A percentile compares a stretch with the other conserved stretches of the same genome.
These are phyloP conservation scores for Coilia nasus DNA, from an alignment of 2,797 vertebrate species.

Conservation along the genomic window DNA sequence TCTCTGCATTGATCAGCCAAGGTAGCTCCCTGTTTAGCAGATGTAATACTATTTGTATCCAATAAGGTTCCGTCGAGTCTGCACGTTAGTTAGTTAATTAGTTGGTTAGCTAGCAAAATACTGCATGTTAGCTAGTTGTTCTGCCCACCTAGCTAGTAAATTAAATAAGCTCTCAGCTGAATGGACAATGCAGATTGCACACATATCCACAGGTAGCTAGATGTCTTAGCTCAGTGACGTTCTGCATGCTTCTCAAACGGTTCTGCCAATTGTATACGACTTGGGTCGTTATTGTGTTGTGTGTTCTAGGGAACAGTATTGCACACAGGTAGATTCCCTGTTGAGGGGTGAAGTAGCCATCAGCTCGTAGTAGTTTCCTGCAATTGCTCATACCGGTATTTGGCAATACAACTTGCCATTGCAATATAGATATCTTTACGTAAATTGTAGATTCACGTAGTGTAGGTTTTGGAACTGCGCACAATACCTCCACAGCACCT, in stretches of 20 bases:
- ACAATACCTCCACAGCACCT: slow-evolving; percentile 47
- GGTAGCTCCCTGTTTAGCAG: not conserved
- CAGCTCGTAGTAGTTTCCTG: not conserved
- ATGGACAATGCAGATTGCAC: not conserved
- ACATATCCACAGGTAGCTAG: slow-evolving; percentile 47
- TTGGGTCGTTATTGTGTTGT: slow-evolving; percentile 17
- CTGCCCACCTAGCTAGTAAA: slow-evolving; percentile 39
- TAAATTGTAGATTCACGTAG: not conserved
- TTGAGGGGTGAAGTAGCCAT: not conserved
- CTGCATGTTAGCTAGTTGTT: not conserved
- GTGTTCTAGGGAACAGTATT: not conserved
- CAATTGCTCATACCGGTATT: not conserved
- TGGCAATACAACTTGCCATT: not conserved
- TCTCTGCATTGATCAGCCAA: slow-evolving; percentile 10
- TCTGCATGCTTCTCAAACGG: slow-evolving; percentile 62
- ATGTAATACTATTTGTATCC: slow-evolving; percentile 32
- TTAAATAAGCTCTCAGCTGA: slow-evolving; percentile 27
- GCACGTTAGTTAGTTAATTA: not conserved
- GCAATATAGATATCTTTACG: not conserved
- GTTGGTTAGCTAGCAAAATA: not conserved
- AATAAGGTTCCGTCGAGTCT: not conserved
- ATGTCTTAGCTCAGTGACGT: slow-evolving; percentile 60
- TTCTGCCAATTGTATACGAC: slow-evolving; percentile 46
- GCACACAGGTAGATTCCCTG: not conserved
- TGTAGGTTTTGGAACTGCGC: not conserved